phyloP scores from a whole-genome alignment of 2,113 vertebrate genomes.

The Chaetodon auriga region DNA sequence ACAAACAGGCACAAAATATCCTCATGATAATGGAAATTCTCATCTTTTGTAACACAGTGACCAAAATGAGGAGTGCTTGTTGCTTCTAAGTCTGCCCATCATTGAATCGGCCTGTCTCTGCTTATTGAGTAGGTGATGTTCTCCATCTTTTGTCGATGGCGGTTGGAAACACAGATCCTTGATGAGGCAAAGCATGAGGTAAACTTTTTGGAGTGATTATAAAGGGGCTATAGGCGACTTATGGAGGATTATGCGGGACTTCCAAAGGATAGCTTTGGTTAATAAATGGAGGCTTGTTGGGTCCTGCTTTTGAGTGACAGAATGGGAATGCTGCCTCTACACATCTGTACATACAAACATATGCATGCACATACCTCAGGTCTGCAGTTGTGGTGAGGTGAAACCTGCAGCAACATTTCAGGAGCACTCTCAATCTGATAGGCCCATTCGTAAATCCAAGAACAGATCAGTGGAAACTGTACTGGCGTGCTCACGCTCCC shows the following conservation, averaged over 20 bases:
- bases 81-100: slow-evolving; percentile 42
- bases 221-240: slow-evolving; percentile 58
- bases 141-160: slow-evolving; percentile 61
- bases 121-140: slow-evolving; percentile 56
- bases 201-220: slow-evolving; percentile 76
- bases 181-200: slow-evolving; percentile 73
- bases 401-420: slow-evolving; percentile 37
- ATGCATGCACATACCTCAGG: slow-evolving; percentile 16
- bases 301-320: slow-evolving; percentile 48
- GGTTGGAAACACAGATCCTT: slow-evolving; percentile 66
- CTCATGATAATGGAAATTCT: slow-evolving; percentile 20
- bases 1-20: neutral
- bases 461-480: slow-evolving; percentile 51
- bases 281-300: slow-evolving; percentile 71
- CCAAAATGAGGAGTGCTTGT: slow-evolving; percentile 46
- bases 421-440: slow-evolving; percentile 37
- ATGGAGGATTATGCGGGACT: slow-evolving; percentile 64
- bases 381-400: slow-evolving; percentile 25
- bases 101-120: slow-evolving; percentile 54
- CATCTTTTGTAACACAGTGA: slow-evolving; percentile 51
- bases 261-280: slow-evolving; percentile 70
- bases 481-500: slow-evolving; percentile 7
- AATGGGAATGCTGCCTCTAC: slow-evolving; percentile 31
- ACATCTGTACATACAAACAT: slow-evolving; percentile 27
- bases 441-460: slow-evolving; percentile 28